Base-by-base conservation (phyloP, 2,113 vertebrate genomes). In the Mixornis gularis region DNA sequence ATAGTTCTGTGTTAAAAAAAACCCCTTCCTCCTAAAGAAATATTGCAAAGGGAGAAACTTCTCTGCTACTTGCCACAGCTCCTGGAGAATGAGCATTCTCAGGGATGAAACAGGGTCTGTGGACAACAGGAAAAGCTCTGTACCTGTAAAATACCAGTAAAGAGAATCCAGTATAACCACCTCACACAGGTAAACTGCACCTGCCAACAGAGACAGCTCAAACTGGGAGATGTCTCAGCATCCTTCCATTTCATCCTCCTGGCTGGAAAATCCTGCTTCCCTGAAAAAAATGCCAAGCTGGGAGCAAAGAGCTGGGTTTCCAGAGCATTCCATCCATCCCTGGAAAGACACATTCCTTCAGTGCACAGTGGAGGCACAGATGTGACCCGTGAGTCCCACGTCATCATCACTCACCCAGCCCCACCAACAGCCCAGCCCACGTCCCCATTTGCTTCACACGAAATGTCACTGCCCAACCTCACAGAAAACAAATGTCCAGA, bases 361-460 rank as follows among this genome's bases (percentile, higher is more conserved):
- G 58, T 52, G 30, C 44, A 25, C 25, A 41, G 63, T 0, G 18
- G 51, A 77, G 72, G 55, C 25, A 13, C 68, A 63, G 65, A 59
- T 32, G 41, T 63, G 69, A 74, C 56, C 83, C 0, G 0, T 2
- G 32, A 65, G 59, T 84, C 25, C 44, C 63, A 52, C 2, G 0
- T 43, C 72, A 43, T 69, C 38, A 10, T 36, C 70, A 76, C 13
- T 71, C 49, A 79, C 41, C 36, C 66, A 34, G 12, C 40, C 73
- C 40, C 56, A 86, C 30, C 44, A 76, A 11, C 48, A 60, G 8
- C 55, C 72, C 66, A 55, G 53, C 1, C 1, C 59, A 19, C 3
- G 0, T 12, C 46, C 48, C 48, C 25, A 21, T 72, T 69, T 77
- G 71, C 66, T 72, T n/a, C 64, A 21, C 30, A 3, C 27, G 22